Conservation (phyloP, 2,888 invertebrate species). For the Hemithea aestivaria region DNA sequence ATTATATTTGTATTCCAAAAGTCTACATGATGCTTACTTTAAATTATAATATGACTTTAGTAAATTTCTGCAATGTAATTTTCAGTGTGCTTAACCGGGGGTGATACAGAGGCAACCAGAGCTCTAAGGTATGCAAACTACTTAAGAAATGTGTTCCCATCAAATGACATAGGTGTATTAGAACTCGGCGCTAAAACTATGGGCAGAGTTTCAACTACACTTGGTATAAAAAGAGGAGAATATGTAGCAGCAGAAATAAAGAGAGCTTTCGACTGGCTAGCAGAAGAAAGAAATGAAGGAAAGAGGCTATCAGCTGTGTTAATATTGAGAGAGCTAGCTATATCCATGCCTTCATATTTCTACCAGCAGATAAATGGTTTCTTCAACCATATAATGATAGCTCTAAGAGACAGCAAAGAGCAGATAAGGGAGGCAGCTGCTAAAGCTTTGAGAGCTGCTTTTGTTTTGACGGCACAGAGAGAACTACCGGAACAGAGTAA, state of each 20-base stretch:
- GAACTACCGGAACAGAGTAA: constrained; percentile 94
- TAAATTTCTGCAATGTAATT: constrained; percentile 30
- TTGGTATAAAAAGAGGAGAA: constrained; percentile 95
- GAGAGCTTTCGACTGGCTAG: constrained; percentile 95
- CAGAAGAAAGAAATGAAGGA: constrained; percentile 92
- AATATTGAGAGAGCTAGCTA: constrained; percentile 94
- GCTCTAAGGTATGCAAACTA: constrained; percentile 95
- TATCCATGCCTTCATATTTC: constrained; percentile 98
- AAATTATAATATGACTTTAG: too few species aligned
- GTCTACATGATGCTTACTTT: too few species aligned
- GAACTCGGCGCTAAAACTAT: constrained; percentile 97
- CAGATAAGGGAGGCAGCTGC: constrained; percentile 95
- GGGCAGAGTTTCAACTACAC: constrained; percentile 91
- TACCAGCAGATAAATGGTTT: constrained; percentile 94
- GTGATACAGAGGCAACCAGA: constrained; percentile 93
- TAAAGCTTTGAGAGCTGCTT: constrained; percentile 93
- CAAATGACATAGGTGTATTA: constrained; percentile 92
- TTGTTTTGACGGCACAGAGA: constrained; percentile 95
- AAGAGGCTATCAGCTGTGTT: constrained; percentile 95
- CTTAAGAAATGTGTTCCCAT: constrained; percentile 91
- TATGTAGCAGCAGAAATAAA: constrained; percentile 98
- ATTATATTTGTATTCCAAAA: constrained; percentile 5
- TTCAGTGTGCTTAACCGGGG: constrained; percentile 93
- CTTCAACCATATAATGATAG: constrained; percentile 94
- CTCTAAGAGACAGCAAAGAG: constrained; percentile 93